A percentile compares a stretch with the other conserved stretches of the same genome.
Conservation (phyloP, 1,140 invertebrate species). For the Wiebesia pumilae region DNA sequence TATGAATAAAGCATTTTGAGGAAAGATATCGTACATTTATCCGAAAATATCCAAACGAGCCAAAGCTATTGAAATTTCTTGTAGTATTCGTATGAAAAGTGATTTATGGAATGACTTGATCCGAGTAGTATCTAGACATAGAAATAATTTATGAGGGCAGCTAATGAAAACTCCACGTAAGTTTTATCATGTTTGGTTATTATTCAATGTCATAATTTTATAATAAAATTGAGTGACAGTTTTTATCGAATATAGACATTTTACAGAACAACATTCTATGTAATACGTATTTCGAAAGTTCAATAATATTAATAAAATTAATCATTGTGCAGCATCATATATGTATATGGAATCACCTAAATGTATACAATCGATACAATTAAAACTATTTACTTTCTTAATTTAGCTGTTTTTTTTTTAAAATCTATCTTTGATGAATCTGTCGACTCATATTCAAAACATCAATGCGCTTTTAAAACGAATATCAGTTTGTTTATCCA, state of each 20-base stretch:
- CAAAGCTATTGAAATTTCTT: slow-evolving; percentile 27
- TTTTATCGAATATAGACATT: not conserved
- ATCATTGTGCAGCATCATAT: too few species aligned
- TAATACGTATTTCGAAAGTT: not conserved
- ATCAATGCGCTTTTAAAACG: too few species aligned
- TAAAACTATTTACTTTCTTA: too few species aligned
- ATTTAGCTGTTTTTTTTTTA: too few species aligned
- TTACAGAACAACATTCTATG: not conserved
- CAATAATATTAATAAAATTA: not conserved
- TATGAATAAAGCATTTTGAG: slow-evolving; percentile 29
- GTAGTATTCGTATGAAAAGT: not conserved
- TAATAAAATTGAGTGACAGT: not conserved
- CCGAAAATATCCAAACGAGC: not conserved
- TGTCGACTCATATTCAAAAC: too few species aligned
- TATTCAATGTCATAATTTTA: not conserved
- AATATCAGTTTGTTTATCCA: too few species aligned
- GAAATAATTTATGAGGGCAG: slow-evolving; percentile 27
- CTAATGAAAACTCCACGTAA: slow-evolving; percentile 26
- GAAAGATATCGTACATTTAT: slow-evolving; percentile 21
- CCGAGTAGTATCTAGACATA: not conserved
- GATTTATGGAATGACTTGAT: slow-evolving; percentile 41
- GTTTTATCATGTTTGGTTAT: not conserved
- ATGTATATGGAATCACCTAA: too few species aligned
- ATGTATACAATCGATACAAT: too few species aligned
- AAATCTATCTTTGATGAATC: too few species aligned